A percentile compares a stretch with the other conserved stretches of the same genome.
phyloP scores from a whole-genome alignment of 2,888 invertebrate genomes.

The Punctoribates punctum region DNA sequence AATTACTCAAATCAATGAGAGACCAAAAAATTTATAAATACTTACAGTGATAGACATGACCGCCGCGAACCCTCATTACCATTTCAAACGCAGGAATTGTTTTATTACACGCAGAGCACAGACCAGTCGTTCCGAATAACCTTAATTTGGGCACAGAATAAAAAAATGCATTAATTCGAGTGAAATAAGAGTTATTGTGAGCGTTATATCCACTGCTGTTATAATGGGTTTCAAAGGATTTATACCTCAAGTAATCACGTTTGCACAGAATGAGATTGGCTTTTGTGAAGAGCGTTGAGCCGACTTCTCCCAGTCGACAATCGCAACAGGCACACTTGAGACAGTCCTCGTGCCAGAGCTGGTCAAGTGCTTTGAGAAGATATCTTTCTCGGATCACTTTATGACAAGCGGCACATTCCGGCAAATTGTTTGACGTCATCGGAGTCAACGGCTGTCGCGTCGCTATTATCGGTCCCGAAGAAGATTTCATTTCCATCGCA shows the following conservation, averaged over 20 bases:
- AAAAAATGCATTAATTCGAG: neutral
- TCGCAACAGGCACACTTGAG: constrained; percentile 89
- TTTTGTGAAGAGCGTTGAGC: constrained; percentile 82
- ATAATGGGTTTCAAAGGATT: neutral
- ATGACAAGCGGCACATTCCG: constrained; percentile 48
- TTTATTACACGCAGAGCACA: constrained; percentile 83
- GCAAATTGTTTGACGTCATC: constrained; percentile 13
- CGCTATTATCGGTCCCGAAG: neutral
- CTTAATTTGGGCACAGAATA: constrained; percentile 36
- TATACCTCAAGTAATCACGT: constrained; percentile 83
- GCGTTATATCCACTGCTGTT: neutral
- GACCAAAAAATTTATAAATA: neutral
- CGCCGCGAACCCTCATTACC: constrained; percentile 85
- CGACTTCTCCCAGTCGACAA: constrained; percentile 85
- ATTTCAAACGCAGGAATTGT: constrained; percentile 90
- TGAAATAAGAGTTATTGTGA: neutral
- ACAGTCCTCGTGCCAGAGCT: constrained; percentile 92
- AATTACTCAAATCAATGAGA: constrained; percentile 12
- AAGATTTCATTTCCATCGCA: constrained; percentile 18
- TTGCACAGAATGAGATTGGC: constrained; percentile 86
- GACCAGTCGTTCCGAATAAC: constrained; percentile 48
- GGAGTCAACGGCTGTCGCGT: neutral
- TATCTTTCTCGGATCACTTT: constrained; percentile 55
- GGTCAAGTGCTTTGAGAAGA: constrained; percentile 77
- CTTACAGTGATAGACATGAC: constrained; percentile 61